A percentile compares a stretch with the other conserved stretches of the same genome.
These are phyloP conservation scores for Oryzaephilus surinamensis DNA, from an alignment of 1,140 invertebrate genomes.

Conservation along the genomic window DNA sequence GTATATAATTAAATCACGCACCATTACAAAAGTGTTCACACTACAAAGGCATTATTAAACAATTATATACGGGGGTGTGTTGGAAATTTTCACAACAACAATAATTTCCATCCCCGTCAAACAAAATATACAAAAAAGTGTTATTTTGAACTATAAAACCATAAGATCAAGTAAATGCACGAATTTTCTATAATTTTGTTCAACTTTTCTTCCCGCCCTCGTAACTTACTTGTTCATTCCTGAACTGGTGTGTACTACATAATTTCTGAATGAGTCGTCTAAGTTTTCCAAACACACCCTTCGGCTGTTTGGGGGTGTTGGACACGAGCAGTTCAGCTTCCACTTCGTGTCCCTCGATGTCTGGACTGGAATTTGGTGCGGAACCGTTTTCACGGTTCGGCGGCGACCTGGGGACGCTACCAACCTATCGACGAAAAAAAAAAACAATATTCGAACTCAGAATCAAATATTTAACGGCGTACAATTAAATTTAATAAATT, in stretches of 20 bases:
- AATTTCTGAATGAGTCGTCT: slow-evolving; percentile 30
- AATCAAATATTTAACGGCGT: no score
- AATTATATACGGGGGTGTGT: no score
- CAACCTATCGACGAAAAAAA: slow-evolving; percentile 25
- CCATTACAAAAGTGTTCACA: no score
- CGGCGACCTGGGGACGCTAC: slow-evolving; percentile 23
- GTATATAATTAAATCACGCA: no score
- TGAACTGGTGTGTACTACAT: slow-evolving; percentile 54
- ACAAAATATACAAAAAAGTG: slow-evolving; percentile 11
- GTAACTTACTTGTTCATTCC: slow-evolving; percentile 56
- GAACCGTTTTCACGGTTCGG: slow-evolving; percentile 23
- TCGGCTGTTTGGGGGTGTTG: slow-evolving; percentile 12
- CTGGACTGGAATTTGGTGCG: slow-evolving; percentile 27
- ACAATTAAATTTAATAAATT: no score
- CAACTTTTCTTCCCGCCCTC: no score
- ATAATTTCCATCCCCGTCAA: no score
- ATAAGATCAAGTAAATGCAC: slow-evolving; percentile 1
- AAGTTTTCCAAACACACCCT: slow-evolving; percentile 22
- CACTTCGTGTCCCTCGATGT: slow-evolving; percentile 23
- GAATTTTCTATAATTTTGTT: no score
- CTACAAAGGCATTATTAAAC: no score
- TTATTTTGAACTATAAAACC: neutral
- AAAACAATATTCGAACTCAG: slow-evolving; percentile 8
- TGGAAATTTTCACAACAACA: no score
- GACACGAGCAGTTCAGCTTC: slow-evolving; percentile 29